Evolutionary conservation across 2,888 invertebrate species (phyloP).

Genomic region (Cataglyphis albicans): DNA sequence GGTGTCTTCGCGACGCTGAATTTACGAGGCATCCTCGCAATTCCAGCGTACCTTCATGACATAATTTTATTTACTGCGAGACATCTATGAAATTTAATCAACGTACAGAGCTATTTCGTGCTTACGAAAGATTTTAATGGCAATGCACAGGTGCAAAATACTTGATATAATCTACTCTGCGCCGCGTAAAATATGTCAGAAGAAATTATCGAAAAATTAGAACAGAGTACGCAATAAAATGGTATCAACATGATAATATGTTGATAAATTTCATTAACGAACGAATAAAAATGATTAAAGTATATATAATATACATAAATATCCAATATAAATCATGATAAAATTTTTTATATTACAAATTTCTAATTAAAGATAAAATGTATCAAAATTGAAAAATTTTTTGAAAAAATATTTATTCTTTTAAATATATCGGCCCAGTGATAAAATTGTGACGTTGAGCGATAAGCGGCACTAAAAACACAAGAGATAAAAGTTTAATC

Average conservation of each 20-base stretch:
- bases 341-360: neutral
- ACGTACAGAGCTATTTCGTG: conserved; percentile 35
- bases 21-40: conserved; percentile 58
- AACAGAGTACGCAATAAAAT: neutral
- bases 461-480: neutral
- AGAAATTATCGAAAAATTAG: conserved; percentile 1
- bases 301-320: neutral
- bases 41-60: conserved; percentile 29
- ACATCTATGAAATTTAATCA: conserved; percentile 52
- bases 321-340: neutral
- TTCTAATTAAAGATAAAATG: neutral
- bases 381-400: neutral
- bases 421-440: neutral
- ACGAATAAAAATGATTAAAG: neutral
- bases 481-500: conserved; percentile 51
- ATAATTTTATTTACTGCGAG: conserved; percentile 49
- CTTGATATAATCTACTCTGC: conserved; percentile 24
- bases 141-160: conserved; percentile 7
- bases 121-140: conserved; percentile 46
- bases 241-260: conserved; percentile 2
- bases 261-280: neutral
- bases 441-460: conserved; percentile 1
- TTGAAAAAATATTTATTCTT: neutral
- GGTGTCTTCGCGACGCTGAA: conserved; percentile 55
- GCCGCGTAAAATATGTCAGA: neutral